Evolutionary conservation across 2,888 invertebrate genomes (phyloP).

Genomic region (Spicauda simplicius): DNA sequence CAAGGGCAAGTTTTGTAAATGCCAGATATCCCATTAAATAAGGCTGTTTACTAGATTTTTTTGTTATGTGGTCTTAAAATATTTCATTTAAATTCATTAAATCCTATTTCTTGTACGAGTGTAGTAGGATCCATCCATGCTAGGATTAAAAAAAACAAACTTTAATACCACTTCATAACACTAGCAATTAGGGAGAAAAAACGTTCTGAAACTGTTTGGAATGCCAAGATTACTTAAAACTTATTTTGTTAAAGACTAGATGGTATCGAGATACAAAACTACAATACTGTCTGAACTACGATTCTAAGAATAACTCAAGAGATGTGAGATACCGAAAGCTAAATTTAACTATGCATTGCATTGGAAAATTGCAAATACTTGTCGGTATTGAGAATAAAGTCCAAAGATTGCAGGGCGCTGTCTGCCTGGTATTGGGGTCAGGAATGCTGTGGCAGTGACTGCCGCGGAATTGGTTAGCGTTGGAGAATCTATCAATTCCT

Average conservation of each 20-base stretch:
- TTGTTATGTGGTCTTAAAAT: too few species aligned
- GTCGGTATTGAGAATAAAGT: slow-evolving; percentile 51
- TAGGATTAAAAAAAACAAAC: too few species aligned
- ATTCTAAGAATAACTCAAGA: slow-evolving; percentile 4
- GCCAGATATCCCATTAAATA: too few species aligned
- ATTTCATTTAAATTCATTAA: too few species aligned
- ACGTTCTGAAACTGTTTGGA: too few species aligned
- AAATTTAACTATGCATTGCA: slow-evolving; percentile 17
- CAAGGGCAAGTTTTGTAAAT: too few species aligned
- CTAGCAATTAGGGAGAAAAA: too few species aligned
- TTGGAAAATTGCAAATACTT: slow-evolving; percentile 25
- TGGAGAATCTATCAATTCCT: slow-evolving; percentile 30
- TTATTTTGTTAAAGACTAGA: background rate
- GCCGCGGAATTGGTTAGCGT: slow-evolving; percentile 25
- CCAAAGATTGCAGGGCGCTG: slow-evolving; percentile 43
- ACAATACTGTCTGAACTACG: background rate
- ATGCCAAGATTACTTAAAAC: background rate
- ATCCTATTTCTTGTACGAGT: too few species aligned
- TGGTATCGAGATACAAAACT: background rate
- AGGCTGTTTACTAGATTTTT: too few species aligned
- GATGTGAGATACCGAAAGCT: slow-evolving; percentile 15
- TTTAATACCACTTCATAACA: too few species aligned
- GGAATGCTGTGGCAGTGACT: slow-evolving; percentile 32
- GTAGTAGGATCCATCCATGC: too few species aligned
- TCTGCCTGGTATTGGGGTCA: slow-evolving; percentile 34